phyloP scores from a whole-genome alignment of 2,797 vertebrate species.

The Staurois parvus region DNA sequence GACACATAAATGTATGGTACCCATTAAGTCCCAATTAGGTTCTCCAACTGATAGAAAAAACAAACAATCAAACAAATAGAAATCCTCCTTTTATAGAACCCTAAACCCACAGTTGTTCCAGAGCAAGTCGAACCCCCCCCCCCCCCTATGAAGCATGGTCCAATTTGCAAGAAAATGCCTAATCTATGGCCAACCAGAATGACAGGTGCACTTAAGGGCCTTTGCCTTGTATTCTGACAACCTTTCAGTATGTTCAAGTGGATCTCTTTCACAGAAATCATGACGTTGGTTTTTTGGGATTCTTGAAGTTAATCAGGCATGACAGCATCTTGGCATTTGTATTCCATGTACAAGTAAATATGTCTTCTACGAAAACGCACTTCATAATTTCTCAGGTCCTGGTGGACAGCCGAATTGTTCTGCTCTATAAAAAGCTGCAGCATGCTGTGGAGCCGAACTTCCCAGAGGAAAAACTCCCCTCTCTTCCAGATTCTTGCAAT shows the following conservation, averaged over 20 bases:
- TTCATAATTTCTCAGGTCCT: background rate
- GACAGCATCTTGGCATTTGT: slow-evolving; percentile 19
- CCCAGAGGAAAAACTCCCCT: slow-evolving; percentile 10
- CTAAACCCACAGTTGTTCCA: too few species aligned
- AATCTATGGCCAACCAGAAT: background rate
- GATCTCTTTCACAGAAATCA: background rate
- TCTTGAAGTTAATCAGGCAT: background rate
- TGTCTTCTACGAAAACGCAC: background rate
- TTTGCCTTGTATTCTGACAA: background rate
- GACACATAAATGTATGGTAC: too few species aligned
- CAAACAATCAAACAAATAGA: too few species aligned
- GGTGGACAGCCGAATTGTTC: background rate
- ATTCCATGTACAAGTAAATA: background rate
- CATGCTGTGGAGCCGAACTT: background rate
- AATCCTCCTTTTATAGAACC: too few species aligned
- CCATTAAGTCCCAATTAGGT: too few species aligned
- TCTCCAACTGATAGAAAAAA: too few species aligned
- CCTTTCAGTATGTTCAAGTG: background rate
- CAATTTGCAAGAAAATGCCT: too few species aligned
- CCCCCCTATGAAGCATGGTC: too few species aligned
- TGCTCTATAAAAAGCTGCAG: background rate
- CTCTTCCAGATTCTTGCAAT: background rate
- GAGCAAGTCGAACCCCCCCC: too few species aligned
- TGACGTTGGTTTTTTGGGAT: background rate
- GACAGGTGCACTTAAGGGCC: background rate